Evolutionary conservation across 2,797 vertebrate species (phyloP).

Genomic region (Sebastes goodei): DNA sequence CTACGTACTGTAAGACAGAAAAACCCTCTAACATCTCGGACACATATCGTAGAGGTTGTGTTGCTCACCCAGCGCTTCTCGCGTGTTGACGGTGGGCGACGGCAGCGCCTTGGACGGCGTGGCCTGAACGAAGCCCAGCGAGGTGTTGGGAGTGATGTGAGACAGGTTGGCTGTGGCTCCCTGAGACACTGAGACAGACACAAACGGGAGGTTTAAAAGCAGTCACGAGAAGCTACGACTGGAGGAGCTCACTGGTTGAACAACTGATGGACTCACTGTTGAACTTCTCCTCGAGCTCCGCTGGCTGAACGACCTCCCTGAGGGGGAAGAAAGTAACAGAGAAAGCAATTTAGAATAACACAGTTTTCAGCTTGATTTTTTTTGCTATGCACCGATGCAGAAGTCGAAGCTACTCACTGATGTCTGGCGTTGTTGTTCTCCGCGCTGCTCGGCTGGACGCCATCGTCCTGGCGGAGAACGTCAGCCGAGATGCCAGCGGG

Average conservation of each 20-base stretch:
- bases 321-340: neutral
- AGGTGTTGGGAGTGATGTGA: slow-evolving; percentile 90
- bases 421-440: neutral
- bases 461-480: neutral
- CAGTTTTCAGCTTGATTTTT: no score
- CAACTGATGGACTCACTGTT: slow-evolving; percentile 51
- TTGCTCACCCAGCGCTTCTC: slow-evolving; percentile 90
- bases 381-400: no score
- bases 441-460: neutral
- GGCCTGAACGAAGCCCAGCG: slow-evolving; percentile 81
- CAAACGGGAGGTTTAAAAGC: neutral
- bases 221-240: rapidly evolving
- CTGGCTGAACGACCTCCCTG: slow-evolving; percentile 11
- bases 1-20: neutral
- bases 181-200: slow-evolving; percentile 70
- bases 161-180: slow-evolving; percentile 80
- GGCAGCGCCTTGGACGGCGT: slow-evolving; percentile 90
- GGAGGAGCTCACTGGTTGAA: rapidly evolving
- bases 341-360: neutral
- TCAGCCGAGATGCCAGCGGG: neutral
- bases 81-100: slow-evolving; percentile 93
- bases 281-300: slow-evolving; percentile 44
- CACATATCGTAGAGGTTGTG: neutral
- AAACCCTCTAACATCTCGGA: neutral
- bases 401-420: slow-evolving; percentile 43